Evolutionary conservation across 2,113 vertebrate species (phyloP).

Genomic region (Syngnathus typhle): DNA sequence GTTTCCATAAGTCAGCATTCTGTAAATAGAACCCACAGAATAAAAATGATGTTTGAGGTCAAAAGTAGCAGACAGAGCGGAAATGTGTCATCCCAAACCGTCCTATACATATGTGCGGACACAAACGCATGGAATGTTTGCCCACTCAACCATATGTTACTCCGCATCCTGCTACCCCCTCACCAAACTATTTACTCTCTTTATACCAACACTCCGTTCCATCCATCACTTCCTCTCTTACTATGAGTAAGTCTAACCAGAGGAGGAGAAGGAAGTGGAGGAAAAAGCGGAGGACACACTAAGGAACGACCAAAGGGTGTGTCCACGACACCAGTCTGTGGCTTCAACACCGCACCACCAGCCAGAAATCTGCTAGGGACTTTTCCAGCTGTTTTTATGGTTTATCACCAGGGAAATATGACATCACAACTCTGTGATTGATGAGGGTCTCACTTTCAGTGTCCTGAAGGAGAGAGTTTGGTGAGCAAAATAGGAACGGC

Average conservation of each 20-base stretch:
- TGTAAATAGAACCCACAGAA: slow-evolving; percentile 53
- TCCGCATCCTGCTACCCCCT: slow-evolving; percentile 56
- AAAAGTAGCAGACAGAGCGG: slow-evolving; percentile 40
- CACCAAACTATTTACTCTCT: slow-evolving; percentile 55
- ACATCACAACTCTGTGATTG: slow-evolving; percentile 35
- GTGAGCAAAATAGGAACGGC: not conserved
- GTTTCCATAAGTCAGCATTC: slow-evolving; percentile 36
- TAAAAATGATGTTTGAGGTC: slow-evolving; percentile 53
- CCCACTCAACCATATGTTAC: slow-evolving; percentile 35
- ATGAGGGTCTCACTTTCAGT: slow-evolving; percentile 34
- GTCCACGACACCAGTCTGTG: slow-evolving; percentile 55
- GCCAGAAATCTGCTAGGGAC: slow-evolving; percentile 41
- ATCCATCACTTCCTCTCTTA: slow-evolving; percentile 44
- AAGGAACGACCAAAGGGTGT: slow-evolving; percentile 61
- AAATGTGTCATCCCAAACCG: slow-evolving; percentile 56
- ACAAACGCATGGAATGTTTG: slow-evolving; percentile 19
- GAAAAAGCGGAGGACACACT: slow-evolving; percentile 49
- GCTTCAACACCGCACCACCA: slow-evolving; percentile 46
- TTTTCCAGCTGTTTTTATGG: slow-evolving; percentile 57
- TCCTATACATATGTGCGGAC: slow-evolving; percentile 20
- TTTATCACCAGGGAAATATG: slow-evolving; percentile 51
- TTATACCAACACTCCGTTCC: slow-evolving; percentile 31
- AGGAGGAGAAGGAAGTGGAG: slow-evolving; percentile 32
- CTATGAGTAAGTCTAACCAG: slow-evolving; percentile 66
- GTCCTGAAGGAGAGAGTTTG: not conserved